Evolutionary conservation across 2,888 invertebrate species (phyloP).

Genomic region (Ryuthela nishihirai): DNA sequence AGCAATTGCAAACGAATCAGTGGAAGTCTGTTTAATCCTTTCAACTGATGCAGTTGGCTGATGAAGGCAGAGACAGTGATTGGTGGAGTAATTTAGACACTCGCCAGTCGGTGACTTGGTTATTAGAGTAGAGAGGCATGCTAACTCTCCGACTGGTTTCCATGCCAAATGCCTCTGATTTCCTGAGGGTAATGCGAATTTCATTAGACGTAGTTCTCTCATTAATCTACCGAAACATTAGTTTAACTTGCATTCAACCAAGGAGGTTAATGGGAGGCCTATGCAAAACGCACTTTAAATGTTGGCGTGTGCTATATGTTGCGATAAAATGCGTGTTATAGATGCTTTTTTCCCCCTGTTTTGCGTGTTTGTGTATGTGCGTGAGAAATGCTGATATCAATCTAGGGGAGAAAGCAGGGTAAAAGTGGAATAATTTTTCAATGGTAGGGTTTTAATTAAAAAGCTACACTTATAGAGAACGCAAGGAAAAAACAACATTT

Average conservation of each 20-base stretch:
- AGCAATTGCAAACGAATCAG: constrained; percentile 25
- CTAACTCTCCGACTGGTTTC: too few species aligned
- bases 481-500: too few species aligned
- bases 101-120: constrained; percentile 27
- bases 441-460: too few species aligned
- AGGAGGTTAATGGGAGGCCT: constrained; percentile 11
- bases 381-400: too few species aligned
- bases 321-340: too few species aligned
- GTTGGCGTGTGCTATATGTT: too few species aligned
- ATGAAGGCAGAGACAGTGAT: constrained; percentile 28
- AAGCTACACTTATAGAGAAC: too few species aligned
- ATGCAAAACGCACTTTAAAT: constrained; percentile 36
- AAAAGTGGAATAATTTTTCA: too few species aligned
- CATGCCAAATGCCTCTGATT: constrained; percentile 28
- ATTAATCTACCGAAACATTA: constrained; percentile 35
- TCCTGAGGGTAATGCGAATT: constrained; percentile 35
- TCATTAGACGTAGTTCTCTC: constrained; percentile 32
- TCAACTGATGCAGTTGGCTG: constrained; percentile 7
- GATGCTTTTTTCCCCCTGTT: too few species aligned
- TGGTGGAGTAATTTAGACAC: constrained; percentile 19
- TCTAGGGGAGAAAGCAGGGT: too few species aligned
- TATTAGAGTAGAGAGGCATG: constrained; percentile 31
- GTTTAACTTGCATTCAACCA: constrained; percentile 2
- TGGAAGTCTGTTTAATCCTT: constrained; percentile 16
- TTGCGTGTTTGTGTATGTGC: too few species aligned